Conservation (phyloP, 2,797 vertebrate species). For the Euphonia xanthogaster region DNA sequence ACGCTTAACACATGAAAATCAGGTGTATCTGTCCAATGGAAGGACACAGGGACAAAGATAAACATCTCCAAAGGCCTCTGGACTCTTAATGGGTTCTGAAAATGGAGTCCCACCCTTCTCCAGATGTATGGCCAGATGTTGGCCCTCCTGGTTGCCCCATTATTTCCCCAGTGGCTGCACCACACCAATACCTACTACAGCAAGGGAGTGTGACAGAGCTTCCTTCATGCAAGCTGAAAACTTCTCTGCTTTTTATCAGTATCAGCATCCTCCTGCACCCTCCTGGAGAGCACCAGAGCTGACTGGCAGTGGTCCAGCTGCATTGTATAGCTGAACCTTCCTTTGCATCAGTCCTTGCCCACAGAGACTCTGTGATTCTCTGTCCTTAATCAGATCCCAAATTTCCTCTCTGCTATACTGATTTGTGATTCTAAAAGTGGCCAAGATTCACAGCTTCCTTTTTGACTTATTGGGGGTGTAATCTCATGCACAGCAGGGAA, state of each 20-base stretch:
- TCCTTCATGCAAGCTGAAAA: neutral
- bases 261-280: neutral
- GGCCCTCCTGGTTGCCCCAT: neutral
- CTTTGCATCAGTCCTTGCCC: neutral
- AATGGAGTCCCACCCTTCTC: neutral
- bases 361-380: neutral
- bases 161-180: neutral
- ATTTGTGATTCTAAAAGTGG: neutral
- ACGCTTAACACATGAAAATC: neutral
- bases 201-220: fast-evolving
- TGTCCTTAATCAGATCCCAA: neutral
- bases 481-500: neutral
- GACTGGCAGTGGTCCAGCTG: neutral
- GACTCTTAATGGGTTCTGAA: neutral
- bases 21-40: neutral
- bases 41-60: neutral
- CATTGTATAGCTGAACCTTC: neutral
- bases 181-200: neutral
- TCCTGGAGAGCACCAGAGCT: neutral
- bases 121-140: neutral
- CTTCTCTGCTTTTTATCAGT: neutral
- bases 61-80: neutral
- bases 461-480: neutral
- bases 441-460: neutral
- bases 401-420: neutral